Evolutionary conservation across 2,113 vertebrate genomes (phyloP).

Genomic region (Eubucco bourcierii): DNA sequence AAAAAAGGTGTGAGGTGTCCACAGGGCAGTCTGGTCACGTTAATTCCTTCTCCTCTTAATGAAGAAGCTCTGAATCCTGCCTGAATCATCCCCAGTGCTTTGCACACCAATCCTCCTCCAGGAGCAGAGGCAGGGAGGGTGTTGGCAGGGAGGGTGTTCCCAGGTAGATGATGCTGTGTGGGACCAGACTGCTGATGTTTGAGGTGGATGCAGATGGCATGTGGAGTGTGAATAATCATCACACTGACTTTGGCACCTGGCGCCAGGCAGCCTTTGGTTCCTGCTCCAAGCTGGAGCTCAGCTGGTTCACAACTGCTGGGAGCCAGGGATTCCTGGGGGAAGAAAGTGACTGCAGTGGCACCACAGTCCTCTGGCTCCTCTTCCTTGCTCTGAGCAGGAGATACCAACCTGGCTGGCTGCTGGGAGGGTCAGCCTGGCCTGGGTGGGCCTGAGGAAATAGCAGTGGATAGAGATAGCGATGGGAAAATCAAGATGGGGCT

Average conservation of each 20-base stretch:
- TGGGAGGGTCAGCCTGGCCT: too few relatives aligned
- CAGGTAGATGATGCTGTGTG: rapidly evolving
- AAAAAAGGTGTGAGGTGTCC: background rate
- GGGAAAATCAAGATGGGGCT: too few relatives aligned
- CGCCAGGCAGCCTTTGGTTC: background rate
- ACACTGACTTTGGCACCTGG: background rate
- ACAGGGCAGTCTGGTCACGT: background rate
- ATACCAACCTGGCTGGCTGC: too few relatives aligned
- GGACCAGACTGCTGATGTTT: rapidly evolving
- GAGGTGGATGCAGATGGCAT: background rate
- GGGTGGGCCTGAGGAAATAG: too few relatives aligned
- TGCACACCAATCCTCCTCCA: background rate
- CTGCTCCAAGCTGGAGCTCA: background rate
- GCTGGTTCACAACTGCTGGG: background rate
- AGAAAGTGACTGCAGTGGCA: background rate
- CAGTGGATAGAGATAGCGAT: too few relatives aligned
- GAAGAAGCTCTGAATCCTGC: background rate
- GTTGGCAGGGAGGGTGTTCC: rapidly evolving
- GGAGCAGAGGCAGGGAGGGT: background rate
- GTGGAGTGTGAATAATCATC: background rate
- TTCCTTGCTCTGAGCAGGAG: background rate
- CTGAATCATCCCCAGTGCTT: background rate
- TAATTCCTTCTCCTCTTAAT: background rate
- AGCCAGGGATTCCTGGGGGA: background rate
- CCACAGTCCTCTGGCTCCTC: background rate